Evolutionary conservation across 2,888 invertebrate species (phyloP).

Genomic region (Megaustenia siamemsis): DNA sequence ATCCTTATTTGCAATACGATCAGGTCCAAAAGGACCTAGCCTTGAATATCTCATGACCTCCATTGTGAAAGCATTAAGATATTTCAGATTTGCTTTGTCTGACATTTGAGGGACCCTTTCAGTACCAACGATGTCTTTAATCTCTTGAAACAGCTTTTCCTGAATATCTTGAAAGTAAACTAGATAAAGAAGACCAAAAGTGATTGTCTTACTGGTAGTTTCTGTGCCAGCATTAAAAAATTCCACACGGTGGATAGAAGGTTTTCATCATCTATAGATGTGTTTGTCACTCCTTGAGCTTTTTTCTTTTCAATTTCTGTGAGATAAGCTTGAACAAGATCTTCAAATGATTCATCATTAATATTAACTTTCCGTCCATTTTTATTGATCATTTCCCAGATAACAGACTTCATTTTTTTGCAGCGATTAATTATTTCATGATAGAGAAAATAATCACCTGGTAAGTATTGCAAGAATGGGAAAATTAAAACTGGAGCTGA

Average conservation of each 20-base stretch:
- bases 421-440: background rate
- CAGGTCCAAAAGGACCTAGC: slow-evolving; percentile 62
- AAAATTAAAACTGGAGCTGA: slow-evolving; percentile 4
- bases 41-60: slow-evolving; percentile 67
- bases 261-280: slow-evolving; percentile 33
- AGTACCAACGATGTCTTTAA: slow-evolving; percentile 74
- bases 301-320: slow-evolving; percentile 40
- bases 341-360: slow-evolving; percentile 28
- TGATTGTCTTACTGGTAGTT: slow-evolving; percentile 90
- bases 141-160: slow-evolving; percentile 58
- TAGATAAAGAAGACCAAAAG: slow-evolving; percentile 89
- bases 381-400: slow-evolving; percentile 31
- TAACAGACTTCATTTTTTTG: background rate
- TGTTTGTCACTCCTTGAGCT: background rate
- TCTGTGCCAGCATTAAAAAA: slow-evolving; percentile 80
- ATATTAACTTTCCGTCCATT: background rate
- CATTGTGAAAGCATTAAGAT: slow-evolving; percentile 69
- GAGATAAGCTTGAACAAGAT: slow-evolving; percentile 33
- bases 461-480: slow-evolving; percentile 39
- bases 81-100: slow-evolving; percentile 60
- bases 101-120: slow-evolving; percentile 57
- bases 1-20: slow-evolving; percentile 61
- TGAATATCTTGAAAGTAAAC: slow-evolving; percentile 86
- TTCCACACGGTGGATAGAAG: slow-evolving; percentile 33
- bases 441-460: slow-evolving; percentile 38